Base-by-base conservation (phyloP, 2,113 vertebrate genomes). In the Machaerirhynchus nigripectus region DNA sequence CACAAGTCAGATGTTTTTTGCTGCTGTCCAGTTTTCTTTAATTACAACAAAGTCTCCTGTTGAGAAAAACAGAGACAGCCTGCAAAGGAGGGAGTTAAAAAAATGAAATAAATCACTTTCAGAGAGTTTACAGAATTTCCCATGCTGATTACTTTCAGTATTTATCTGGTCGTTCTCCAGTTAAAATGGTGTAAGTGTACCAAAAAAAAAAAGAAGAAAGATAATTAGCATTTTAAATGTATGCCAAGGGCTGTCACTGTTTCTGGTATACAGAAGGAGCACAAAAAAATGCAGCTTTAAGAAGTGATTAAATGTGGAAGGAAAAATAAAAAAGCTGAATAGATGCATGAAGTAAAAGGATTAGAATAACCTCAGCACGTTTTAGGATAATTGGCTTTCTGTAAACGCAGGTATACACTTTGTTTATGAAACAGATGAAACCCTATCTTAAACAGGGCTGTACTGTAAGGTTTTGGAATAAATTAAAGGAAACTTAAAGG, bases 1-100 rank as follows among this genome's bases (percentile, higher is more conserved):
- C 80, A 91, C 97, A 97, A 98, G 97, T 98, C 98, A 98, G 96
- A 97, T 95, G 94, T 57, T 95, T 96, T 97, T 96, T 97, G 98
- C 97, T 98, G 97, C 96, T 96, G 97, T 97, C 98, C 98, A 97
- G 97, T 98, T 97, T 98, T 96, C 97, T 98, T 98, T 98, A 98
- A 98, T 98, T 98, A 98, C 97, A 98, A 98, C 97, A 97, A 97
- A 98, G 97, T 96, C 97, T 97, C 97, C 97, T 55, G 97, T 97
- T 93, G 97, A 97, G 97, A 97, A 91, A 97, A 98, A 97, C 92
- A 96, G 96, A 95, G 84, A 90, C 93, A 92, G 95, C 93, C 95
- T 97, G 97, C 49, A 92, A 96, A 96, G 96, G 88, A 69, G 76
- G 16, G 64, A 77, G 44, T 61, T 70, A 6, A 17, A 35, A 56